Base-by-base conservation (phyloP, 2,888 invertebrate genomes). In the Boloria selene region DNA sequence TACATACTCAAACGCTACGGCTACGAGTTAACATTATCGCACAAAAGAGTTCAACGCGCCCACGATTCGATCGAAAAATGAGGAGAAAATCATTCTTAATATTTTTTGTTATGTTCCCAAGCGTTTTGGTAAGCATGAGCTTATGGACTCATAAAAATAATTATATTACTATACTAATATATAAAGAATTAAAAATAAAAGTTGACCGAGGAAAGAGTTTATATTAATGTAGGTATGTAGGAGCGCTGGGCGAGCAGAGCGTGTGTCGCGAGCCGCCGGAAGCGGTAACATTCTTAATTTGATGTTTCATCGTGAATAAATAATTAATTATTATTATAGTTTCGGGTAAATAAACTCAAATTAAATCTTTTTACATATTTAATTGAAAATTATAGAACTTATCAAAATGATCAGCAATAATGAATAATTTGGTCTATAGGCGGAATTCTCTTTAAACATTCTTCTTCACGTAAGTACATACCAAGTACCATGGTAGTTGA, bases 21-120 rank as follows among this genome's bases (percentile, higher is more conserved):
- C 22, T 59, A 26, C 31, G n/a, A n/a, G 2, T 58, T 16, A 17
- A 16, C 22, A 31, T 13, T 17, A 16, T 47, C 16, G 13, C 6
- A 16, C 47, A 59, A 59, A 59, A 59, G 59, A 59, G 16, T 38
- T 59, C 59, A 59, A 59, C 59, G 59, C 59, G 59, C 45, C 22
- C 56, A n/a, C 56, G 45, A 10, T 22, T n/a, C 13, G 26, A 22
- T 1, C 5, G 10, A 10, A 53, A 16, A 22, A 31, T n/a, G 2
- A 5, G 6, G 17, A 14, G 42, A 18, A 7, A 14, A 7, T 44
- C 16, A 55, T 42, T 55, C 14, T 44, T 42, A 4, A 16, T 55
- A 42, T 44, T 42, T n/a, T 14, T 1, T 14, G 14, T 16, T 38
- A 38, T 31, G 5, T 31, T 31, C 4, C 5, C 7, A 31, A 5